Percentiles rank a stretch among this genome's conserved stretches.
phyloP scores from a whole-genome alignment of 2,113 vertebrate genomes.

The Grus americana region DNA sequence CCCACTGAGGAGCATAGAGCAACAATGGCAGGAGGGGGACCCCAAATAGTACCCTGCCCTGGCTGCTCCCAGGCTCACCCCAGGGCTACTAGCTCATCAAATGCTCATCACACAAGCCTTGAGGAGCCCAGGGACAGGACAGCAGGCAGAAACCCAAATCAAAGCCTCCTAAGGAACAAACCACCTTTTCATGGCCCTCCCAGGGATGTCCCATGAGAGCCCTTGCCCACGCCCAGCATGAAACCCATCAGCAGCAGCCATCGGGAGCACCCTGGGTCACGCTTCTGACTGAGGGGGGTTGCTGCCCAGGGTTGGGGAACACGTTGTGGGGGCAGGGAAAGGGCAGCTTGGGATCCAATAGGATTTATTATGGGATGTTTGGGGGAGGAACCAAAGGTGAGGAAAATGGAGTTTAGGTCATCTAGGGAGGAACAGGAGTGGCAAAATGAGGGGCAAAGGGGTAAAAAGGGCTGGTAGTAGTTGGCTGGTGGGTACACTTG shows the following conservation, averaged over 20 bases:
- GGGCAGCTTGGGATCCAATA: background rate
- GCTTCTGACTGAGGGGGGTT: fast-evolving
- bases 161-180: background rate
- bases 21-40: background rate
- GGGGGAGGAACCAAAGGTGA: background rate
- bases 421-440: background rate
- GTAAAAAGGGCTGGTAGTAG: background rate
- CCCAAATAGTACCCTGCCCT: background rate
- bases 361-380: background rate
- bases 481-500: background rate
- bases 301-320: background rate
- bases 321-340: background rate
- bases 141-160: background rate
- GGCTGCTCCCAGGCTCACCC: background rate
- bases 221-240: background rate
- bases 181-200: background rate
- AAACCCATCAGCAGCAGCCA: background rate
- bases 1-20: background rate
- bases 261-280: fast-evolving
- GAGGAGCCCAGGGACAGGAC: background rate
- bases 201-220: background rate
- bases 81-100: background rate
- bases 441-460: background rate
- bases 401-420: background rate
- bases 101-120: background rate